Evolutionary conservation across 2,888 invertebrate genomes (phyloP).

Genomic region (Octonoba sinensis): DNA sequence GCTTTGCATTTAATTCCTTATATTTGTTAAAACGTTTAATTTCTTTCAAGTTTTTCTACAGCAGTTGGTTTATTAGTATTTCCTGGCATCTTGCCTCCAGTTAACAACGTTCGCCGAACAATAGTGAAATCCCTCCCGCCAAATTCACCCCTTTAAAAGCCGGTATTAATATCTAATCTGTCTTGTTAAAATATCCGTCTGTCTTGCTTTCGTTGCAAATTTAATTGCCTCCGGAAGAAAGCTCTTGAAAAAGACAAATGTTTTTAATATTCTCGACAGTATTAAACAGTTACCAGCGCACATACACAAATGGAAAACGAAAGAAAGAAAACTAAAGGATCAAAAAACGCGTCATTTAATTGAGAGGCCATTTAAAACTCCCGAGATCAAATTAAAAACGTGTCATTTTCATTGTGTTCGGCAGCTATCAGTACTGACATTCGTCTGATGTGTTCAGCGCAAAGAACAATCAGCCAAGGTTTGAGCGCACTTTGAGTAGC

Average conservation of each 20-base stretch:
- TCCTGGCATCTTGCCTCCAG: slow-evolving; percentile 30
- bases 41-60: slow-evolving; percentile 19
- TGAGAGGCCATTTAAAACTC: slow-evolving; percentile 25
- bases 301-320: slow-evolving; percentile 20
- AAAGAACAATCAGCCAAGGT: slow-evolving; percentile 31
- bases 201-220: slow-evolving; percentile 27
- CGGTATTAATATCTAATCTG: slow-evolving; percentile 54
- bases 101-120: slow-evolving; percentile 31
- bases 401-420: slow-evolving; percentile 47
- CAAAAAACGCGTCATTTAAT: slow-evolving; percentile 32
- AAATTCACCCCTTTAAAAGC: slow-evolving; percentile 12
- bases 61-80: slow-evolving; percentile 34
- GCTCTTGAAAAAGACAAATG: slow-evolving; percentile 54
- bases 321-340: not conserved
- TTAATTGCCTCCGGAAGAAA: slow-evolving; percentile 40
- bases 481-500: slow-evolving; percentile 6
- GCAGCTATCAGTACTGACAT: slow-evolving; percentile 26
- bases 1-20: slow-evolving; percentile 28
- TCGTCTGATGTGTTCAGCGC: slow-evolving; percentile 9
- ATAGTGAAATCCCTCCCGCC: slow-evolving; percentile 25
- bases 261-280: slow-evolving; percentile 56
- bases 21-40: slow-evolving; percentile 49
- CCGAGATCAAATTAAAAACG: slow-evolving; percentile 48
- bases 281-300: slow-evolving; percentile 27
- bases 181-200: slow-evolving; percentile 60